A percentile compares a stretch with the other conserved stretches of the same genome.
These are phyloP conservation scores for Thymelicus lineola DNA, from an alignment of 2,888 invertebrate species.

Conservation along the genomic window DNA sequence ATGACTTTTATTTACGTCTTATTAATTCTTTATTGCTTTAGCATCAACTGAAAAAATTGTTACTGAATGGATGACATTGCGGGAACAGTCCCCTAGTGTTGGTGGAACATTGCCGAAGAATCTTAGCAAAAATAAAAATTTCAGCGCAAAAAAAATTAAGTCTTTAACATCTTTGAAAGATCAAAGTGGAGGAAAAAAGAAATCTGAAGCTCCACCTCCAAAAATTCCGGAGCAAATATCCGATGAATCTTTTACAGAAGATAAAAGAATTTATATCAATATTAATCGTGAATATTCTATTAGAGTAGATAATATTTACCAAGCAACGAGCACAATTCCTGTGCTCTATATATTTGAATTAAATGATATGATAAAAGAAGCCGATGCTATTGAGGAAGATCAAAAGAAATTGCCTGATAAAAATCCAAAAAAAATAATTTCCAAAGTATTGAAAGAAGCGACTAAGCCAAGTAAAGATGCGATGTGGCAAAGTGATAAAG, in stretches of 20 bases:
- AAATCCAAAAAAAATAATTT: slow-evolving; percentile 50
- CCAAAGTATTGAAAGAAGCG: slow-evolving; percentile 54
- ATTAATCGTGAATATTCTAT: slow-evolving; percentile 55
- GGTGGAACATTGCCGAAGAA: slow-evolving; percentile 41
- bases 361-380: slow-evolving; percentile 59
- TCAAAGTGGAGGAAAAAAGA: slow-evolving; percentile 45
- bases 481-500: slow-evolving; percentile 54
- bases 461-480: slow-evolving; percentile 59
- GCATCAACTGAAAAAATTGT: slow-evolving; percentile 46
- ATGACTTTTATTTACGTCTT: background rate
- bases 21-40: background rate
- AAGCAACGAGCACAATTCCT: slow-evolving; percentile 35
- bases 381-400: slow-evolving; percentile 56
- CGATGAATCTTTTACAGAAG: slow-evolving; percentile 50
- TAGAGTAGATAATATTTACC: slow-evolving; percentile 53
- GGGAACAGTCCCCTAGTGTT: slow-evolving; percentile 43
- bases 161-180: slow-evolving; percentile 52
- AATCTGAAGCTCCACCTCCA: slow-evolving; percentile 42
- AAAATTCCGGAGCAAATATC: slow-evolving; percentile 43
- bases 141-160: slow-evolving; percentile 50
- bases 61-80: slow-evolving; percentile 64
- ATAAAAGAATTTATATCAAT: slow-evolving; percentile 51
- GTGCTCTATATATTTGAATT: slow-evolving; percentile 62
- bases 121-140: slow-evolving; percentile 52
- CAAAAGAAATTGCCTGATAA: slow-evolving; percentile 56